These are phyloP conservation scores for Dusona sp. DNA, from an alignment of 2,888 invertebrate species.

Conservation along the genomic window DNA sequence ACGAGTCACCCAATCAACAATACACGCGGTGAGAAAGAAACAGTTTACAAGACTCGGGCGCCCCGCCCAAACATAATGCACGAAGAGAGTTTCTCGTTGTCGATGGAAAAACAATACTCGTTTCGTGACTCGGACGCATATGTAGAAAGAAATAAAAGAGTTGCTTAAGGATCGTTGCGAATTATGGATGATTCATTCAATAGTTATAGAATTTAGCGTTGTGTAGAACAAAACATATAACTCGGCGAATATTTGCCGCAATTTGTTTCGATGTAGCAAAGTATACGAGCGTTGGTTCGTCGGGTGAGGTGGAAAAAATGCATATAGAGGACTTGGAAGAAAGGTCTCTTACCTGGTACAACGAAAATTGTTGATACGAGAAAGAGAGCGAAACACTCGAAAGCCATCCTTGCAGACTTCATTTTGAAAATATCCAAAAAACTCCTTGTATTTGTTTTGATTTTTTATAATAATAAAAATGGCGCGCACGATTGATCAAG, in stretches of 20 bases:
- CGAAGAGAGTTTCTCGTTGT: conserved; percentile 10
- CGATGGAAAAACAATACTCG: background rate
- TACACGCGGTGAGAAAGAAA: conserved; percentile 5
- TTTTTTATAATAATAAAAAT: conserved; percentile 6
- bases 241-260: background rate
- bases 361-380: conserved; percentile 54
- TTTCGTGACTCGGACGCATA: background rate
- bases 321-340: background rate
- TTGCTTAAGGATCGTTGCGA: background rate
- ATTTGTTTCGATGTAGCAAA: background rate
- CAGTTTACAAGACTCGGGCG: conserved; percentile 7
- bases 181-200: background rate
- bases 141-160: background rate
- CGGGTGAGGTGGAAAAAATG: conserved; percentile 12
- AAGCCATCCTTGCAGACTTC: conserved; percentile 51
- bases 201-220: background rate
- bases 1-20: conserved; percentile 23
- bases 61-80: conserved; percentile 59
- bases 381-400: conserved; percentile 47
- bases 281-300: conserved; percentile 3
- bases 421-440: conserved; percentile 36
- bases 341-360: conserved; percentile 64
- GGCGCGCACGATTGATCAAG: background rate
- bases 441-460: conserved; percentile 15
- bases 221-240: background rate